These are phyloP conservation scores for Drosophila navojoa DNA, from an alignment of 1,140 invertebrate species.

Conservation along the genomic window DNA sequence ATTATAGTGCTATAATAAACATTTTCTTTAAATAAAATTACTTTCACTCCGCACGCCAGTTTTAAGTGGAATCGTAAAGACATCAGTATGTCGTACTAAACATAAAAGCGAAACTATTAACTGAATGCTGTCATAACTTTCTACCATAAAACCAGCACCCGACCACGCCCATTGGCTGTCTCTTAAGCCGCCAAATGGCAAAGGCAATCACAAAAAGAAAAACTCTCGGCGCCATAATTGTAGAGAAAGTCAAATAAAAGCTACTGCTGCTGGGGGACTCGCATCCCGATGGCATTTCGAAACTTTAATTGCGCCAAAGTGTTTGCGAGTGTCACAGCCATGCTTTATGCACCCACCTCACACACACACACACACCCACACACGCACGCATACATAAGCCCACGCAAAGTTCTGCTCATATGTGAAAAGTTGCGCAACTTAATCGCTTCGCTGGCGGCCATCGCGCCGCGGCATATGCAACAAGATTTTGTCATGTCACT, in stretches of 20 bases:
- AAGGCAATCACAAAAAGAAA: conserved; percentile 1
- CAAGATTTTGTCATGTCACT: conserved; percentile 60
- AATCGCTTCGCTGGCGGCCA: conserved; percentile 35
- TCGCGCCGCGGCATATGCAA: conserved; percentile 24
- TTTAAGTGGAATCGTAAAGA: conserved; percentile 36
- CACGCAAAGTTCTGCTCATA: neutral
- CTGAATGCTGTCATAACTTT: conserved; percentile 11
- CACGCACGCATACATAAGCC: neutral
- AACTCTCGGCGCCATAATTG: conserved; percentile 50
- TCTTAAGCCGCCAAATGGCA: conserved; percentile 29
- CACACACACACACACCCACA: neutral
- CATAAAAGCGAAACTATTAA: conserved; percentile 30
- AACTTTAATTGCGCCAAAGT: conserved; percentile 64
- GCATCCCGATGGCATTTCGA: conserved; percentile 45
- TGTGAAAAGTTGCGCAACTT: conserved; percentile 26
- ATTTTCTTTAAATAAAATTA: neutral
- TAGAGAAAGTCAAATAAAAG: conserved; percentile 48
- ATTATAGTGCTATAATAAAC: neutral
- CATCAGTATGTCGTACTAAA: conserved; percentile 22
- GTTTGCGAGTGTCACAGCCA: conserved; percentile 23
- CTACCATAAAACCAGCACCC: neutral
- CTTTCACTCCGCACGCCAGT: neutral
- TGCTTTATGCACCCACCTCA: neutral
- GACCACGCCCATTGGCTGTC: conserved; percentile 8
- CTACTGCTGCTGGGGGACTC: conserved; percentile 30